Evolutionary conservation across 2,797 vertebrate genomes (phyloP).

Genomic region (Buphagus erythrorhynchus): DNA sequence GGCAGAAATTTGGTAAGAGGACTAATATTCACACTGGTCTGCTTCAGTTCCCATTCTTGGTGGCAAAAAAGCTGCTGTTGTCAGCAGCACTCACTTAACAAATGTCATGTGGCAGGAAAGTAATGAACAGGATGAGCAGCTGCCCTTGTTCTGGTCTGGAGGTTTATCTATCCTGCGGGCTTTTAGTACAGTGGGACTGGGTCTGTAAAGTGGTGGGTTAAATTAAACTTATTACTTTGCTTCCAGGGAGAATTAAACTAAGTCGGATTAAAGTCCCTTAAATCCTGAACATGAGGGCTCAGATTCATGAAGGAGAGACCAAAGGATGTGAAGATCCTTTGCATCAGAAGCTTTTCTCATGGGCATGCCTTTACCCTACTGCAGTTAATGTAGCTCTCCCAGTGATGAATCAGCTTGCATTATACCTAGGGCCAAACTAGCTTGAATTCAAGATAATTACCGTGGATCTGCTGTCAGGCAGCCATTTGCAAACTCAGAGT

Average conservation of each 20-base stretch:
- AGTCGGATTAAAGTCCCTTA: background rate
- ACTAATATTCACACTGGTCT: background rate
- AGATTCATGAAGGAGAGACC: background rate
- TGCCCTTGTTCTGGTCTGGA: background rate
- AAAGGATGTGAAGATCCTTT: background rate
- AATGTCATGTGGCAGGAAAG: background rate
- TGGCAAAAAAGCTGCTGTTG: background rate
- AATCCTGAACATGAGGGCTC: background rate
- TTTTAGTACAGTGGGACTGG: background rate
- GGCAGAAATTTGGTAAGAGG: background rate
- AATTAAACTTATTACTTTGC: background rate
- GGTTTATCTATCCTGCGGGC: background rate
- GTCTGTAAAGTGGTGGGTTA: background rate
- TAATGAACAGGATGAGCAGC: background rate
- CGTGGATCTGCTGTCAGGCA: background rate
- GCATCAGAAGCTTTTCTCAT: background rate
- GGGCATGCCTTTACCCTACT: background rate
- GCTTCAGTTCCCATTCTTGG: background rate
- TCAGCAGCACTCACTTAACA: background rate
- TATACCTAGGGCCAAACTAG: background rate
- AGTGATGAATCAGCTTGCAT: rapidly evolving
- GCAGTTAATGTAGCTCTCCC: background rate
- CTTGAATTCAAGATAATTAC: background rate
- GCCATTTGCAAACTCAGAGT: background rate
- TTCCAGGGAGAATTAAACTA: background rate